A percentile compares a stretch with the other conserved stretches of the same genome.
phyloP scores from a whole-genome alignment of 2,888 invertebrate species.

The Fissipunctia ypsillon region DNA sequence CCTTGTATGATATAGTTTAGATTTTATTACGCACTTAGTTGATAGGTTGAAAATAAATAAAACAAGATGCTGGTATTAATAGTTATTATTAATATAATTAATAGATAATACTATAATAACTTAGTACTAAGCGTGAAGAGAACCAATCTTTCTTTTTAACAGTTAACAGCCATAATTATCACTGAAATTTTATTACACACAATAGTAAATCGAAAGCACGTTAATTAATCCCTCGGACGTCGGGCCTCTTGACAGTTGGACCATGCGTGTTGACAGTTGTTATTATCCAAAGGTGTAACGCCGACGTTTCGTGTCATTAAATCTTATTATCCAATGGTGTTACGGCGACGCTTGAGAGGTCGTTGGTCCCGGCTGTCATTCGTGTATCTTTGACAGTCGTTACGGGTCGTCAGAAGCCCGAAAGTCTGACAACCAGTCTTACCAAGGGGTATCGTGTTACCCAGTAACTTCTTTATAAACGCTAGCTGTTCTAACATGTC shows the following conservation, averaged over 20 bases:
- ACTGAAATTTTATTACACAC: not conserved
- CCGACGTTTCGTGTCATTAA: too few relatives aligned
- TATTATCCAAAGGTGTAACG: too few relatives aligned
- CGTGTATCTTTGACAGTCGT: not conserved
- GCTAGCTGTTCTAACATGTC: not conserved
- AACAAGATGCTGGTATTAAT: conserved; percentile 51
- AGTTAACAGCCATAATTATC: not conserved
- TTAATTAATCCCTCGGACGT: too few relatives aligned
- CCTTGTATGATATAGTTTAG: not conserved
- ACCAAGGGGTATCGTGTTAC: too few relatives aligned
- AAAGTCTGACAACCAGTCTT: too few relatives aligned
- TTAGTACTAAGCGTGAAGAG: conserved; percentile 64
- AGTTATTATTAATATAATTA: conserved; percentile 65
- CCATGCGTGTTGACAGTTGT: too few relatives aligned
- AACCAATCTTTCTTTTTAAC: conserved; percentile 25
- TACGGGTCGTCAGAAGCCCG: too few relatives aligned
- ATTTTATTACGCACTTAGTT: not conserved
- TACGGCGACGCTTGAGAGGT: too few relatives aligned
- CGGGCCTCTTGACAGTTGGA: too few relatives aligned
- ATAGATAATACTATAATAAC: conserved; percentile 68
- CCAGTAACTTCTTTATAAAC: too few relatives aligned
- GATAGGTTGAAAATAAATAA: conserved; percentile 34
- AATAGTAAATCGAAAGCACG: not conserved
- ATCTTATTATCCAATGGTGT: too few relatives aligned
- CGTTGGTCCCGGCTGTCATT: too few relatives aligned